Evolutionary conservation across 1,140 invertebrate species (phyloP), one percentile per base, ranked within the genome.

Genomic region (Achatina immaculata): DNA sequence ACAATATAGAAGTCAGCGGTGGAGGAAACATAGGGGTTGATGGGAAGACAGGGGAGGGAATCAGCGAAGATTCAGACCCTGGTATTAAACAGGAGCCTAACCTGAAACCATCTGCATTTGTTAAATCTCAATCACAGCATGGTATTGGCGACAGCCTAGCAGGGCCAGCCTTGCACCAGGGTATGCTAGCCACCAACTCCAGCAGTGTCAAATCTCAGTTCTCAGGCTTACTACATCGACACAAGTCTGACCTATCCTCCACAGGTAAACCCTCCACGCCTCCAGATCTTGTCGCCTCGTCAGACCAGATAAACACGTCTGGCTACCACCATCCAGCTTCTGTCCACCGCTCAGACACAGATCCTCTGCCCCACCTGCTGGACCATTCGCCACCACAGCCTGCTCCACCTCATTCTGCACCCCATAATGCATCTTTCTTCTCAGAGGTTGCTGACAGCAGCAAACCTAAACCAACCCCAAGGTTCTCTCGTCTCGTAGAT

Each of bases 231-330:
- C 85, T 89, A n/a, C 88, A 89, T 69, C 82, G 91, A 77, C 91
- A 92, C 76, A 92, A 92, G 78, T 91, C 91, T n/a, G 91, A 92
- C 80, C 78, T 92, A 14, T 72, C 78, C 7, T 38, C 75, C 16
- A 62, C 75, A 4, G 55, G 43, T 24, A 80, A 80, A 55, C 78
- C 78, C 3, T 34, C 24, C 28, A 66, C 45, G 6, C 68, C 78
- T 48, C 68, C 76, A 21, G 62, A 78, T 42, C 34, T 38, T 1
- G 1, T 40, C 34, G 24, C 78, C 14, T 24, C 68, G n/a, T 55
- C 68, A 11, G 78, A 78, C 65, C 76, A 78, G 0, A 48, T 72
- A 28, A 38, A 19, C 45, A 71, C 65, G 7, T 79, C 66, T n/a
- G 28, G 14, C 75, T 51, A 58, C 28, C n/a, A 38, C 28, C 51